These are phyloP conservation scores for Sphaerodactylus townsendi DNA, from an alignment of 2,113 vertebrate genomes.

Conservation along the genomic window DNA sequence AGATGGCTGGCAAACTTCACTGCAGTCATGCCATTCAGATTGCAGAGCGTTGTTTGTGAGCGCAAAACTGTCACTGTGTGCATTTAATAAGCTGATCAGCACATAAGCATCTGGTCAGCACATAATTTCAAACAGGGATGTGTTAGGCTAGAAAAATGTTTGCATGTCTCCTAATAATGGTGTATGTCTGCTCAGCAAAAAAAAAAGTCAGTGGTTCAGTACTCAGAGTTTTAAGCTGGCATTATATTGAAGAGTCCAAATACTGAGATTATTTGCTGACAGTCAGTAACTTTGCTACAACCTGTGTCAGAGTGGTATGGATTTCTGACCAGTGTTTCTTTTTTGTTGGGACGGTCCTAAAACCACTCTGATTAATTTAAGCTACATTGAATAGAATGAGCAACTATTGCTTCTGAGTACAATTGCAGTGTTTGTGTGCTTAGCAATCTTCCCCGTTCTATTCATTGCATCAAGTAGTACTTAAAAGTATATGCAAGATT, in stretches of 20 bases:
- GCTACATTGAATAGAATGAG: no score
- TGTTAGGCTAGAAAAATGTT: constrained; percentile 18
- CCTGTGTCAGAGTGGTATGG: constrained; percentile 10
- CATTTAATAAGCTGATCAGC: constrained; percentile 12
- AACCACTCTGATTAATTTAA: no score
- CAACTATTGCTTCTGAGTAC: no score
- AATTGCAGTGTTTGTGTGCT: not conserved
- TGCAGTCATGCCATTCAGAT: not conserved
- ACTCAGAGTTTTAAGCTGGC: not conserved
- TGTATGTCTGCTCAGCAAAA: not conserved
- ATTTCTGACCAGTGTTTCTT: not conserved
- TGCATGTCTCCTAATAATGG: not conserved
- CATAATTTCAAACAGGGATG: constrained; percentile 4
- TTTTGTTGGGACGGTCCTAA: no score
- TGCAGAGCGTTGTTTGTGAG: constrained; percentile 2
- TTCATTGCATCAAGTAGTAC: accelerated
- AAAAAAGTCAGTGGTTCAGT: not conserved
- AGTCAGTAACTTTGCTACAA: not conserved
- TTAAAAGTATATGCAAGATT: not conserved
- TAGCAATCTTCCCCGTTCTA: not conserved
- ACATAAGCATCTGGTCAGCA: not conserved
- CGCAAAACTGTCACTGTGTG: not conserved
- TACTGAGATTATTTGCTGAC: not conserved
- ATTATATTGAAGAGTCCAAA: not conserved
- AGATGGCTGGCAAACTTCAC: constrained; percentile 22